A percentile compares a stretch with the other conserved stretches of the same genome.
phyloP scores from a whole-genome alignment of 2,113 vertebrate species.

The Psophia crepitans region DNA sequence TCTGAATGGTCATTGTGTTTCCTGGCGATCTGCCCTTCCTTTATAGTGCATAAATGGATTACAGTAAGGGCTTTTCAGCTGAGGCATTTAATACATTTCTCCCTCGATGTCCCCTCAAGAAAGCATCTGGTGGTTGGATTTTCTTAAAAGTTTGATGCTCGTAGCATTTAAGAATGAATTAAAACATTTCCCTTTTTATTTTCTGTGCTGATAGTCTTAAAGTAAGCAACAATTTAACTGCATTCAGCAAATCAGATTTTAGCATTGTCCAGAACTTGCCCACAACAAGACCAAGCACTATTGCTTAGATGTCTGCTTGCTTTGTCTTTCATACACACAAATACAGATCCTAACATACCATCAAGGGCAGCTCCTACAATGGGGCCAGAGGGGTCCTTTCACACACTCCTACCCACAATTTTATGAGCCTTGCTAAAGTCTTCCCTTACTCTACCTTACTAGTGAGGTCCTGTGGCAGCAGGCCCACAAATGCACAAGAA shows the following conservation, averaged over 20 bases:
- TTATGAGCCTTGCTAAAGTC: neutral
- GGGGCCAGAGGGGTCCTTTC: neutral
- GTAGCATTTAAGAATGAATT: neutral
- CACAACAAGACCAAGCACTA: neutral
- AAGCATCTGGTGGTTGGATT: constrained; percentile 28
- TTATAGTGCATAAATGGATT: neutral
- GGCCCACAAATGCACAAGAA: neutral
- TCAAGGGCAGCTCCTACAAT: neutral
- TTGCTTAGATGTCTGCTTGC: neutral
- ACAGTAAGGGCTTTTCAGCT: neutral
- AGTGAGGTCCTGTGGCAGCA: neutral
- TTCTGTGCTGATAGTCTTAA: neutral
- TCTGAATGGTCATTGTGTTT: neutral
- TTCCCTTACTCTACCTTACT: neutral
- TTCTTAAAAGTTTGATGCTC: neutral
- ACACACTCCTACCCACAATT: neutral
- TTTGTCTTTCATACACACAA: neutral
- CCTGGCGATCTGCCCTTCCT: neutral
- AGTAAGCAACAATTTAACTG: neutral
- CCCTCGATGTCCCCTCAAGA: neutral
- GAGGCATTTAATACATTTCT: neutral
- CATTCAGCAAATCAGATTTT: neutral
- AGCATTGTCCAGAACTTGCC: neutral
- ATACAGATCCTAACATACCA: neutral
- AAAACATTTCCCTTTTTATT: neutral